Evolutionary conservation across 2,888 invertebrate genomes (phyloP), one percentile per base, ranked within the genome.

Genomic region (Andrena marginata): DNA sequence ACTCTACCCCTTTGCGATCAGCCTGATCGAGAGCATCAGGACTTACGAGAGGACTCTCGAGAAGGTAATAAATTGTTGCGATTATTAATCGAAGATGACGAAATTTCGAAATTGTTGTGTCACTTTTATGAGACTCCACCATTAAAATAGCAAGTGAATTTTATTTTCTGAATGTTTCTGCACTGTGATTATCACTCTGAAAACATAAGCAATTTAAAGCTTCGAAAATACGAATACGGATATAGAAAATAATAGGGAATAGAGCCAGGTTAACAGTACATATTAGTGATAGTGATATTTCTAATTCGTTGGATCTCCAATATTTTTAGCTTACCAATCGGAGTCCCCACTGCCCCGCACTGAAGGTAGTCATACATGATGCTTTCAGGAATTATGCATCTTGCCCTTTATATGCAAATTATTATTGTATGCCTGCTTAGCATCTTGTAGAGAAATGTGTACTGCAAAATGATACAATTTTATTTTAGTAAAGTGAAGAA

Each of bases 1-100:
- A 93, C 96, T 99, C 16, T 99, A 99, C 94, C 99, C 99, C 0
- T 99, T 98, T 95, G 99, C 99, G 23, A 99, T 99, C 91, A 99
- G 99, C 0, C 96, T 99, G 85, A 99, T 99, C 90, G 99, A 99
- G 95, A 99, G 99, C 94, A 98, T 99, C 49, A 96, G 98, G 86
- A 99, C 99, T 0, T 99, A 99, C 93, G 99, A 99, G 94, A 96
- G 99, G 93, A 99, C 99, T 5, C 95, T 99, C 92, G 99, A 99
- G 94, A 99, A 99, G 97, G 98, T 99, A 95, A 84, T n/a, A 5
- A 7, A 20, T 70, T 48, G 3, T 56, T 64, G n/a, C 1, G 35
- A 23, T 31, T 77, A 42, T 13, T 16, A 48, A 64, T 33, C 29
- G n/a, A 33, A 33, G 6, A 33, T 77, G 26, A 67, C 16, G 20